These are phyloP conservation scores for Eleginops maclovinus DNA, from an alignment of 2,113 vertebrate genomes.

Conservation along the genomic window DNA sequence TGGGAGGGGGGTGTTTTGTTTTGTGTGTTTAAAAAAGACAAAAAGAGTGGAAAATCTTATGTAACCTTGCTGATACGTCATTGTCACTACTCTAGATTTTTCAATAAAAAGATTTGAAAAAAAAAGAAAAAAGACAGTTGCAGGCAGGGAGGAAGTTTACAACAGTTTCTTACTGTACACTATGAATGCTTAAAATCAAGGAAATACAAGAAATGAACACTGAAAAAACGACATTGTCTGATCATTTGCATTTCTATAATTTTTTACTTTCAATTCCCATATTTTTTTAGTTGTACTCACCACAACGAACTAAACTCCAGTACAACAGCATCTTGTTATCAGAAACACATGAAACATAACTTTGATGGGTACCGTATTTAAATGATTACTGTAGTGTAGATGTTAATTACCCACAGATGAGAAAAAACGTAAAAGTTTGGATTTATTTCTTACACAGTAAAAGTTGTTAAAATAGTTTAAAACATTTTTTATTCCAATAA, in stretches of 20 bases:
- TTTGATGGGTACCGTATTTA: neutral
- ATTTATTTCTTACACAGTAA: neutral
- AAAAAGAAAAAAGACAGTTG: too few relatives aligned
- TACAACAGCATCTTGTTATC: neutral
- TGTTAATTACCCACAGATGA: too few relatives aligned
- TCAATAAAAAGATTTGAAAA: too few relatives aligned
- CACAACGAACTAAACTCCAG: slow-evolving; percentile 19
- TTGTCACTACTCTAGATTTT: too few relatives aligned
- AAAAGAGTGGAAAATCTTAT: too few relatives aligned
- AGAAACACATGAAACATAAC: neutral
- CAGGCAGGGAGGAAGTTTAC: neutral
- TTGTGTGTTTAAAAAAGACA: too few relatives aligned
- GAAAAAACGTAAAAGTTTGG: neutral
- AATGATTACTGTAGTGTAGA: too few relatives aligned
- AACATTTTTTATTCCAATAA: neutral
- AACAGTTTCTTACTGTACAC: neutral
- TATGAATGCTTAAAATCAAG: neutral
- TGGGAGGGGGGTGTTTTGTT: too few relatives aligned
- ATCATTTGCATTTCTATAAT: slow-evolving; percentile 11
- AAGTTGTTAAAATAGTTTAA: neutral
- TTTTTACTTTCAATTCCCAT: slow-evolving; percentile 20
- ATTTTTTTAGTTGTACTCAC: slow-evolving; percentile 8
- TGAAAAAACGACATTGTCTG: too few relatives aligned
- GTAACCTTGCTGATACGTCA: too few relatives aligned
- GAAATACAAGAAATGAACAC: too few relatives aligned